phyloP scores from a whole-genome alignment of 2,797 vertebrate species.

The Echeneis naucrates region DNA sequence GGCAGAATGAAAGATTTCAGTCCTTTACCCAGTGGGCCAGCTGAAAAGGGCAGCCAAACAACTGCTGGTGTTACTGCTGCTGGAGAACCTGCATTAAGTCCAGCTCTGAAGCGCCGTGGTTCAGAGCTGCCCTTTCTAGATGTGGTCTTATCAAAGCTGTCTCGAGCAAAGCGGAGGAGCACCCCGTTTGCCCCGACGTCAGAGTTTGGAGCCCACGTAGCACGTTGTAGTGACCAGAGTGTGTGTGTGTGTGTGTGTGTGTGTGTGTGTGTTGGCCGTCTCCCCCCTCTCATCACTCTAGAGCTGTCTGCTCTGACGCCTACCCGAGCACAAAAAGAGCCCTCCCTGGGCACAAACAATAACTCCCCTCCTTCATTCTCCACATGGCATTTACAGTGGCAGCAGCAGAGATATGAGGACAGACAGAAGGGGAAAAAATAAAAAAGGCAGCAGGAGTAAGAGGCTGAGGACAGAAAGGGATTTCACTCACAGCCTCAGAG shows the following conservation, averaged over 20 bases:
- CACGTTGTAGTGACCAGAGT: conserved; percentile 53
- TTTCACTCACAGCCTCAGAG: conserved; percentile 55
- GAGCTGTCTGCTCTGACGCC: conserved; percentile 34
- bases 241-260: conserved; percentile 38
- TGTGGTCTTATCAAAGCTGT: conserved; percentile 66
- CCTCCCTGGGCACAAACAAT: conserved; percentile 61
- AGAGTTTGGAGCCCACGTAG: conserved; percentile 38
- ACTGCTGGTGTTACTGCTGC: conserved; percentile 45
- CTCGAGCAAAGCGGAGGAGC: conserved; percentile 44
- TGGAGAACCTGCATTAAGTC: conserved; percentile 48
- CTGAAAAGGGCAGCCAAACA: conserved; percentile 74
- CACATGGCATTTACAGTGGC: conserved; percentile 68
- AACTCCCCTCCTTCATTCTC: conserved; percentile 44
- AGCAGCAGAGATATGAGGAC: conserved; percentile 50
- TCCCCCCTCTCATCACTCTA: conserved; percentile 27
- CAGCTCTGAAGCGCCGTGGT: conserved; percentile 35
- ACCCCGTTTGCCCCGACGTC: conserved; percentile 51
- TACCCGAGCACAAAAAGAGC: conserved; percentile 36
- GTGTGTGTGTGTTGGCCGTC: conserved; percentile 11
- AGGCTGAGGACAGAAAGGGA: conserved; percentile 53
- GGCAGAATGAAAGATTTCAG: conserved; percentile 39
- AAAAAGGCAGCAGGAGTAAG: conserved; percentile 42
- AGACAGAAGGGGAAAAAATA: conserved; percentile 1
- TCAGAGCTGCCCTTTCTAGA: conserved; percentile 70
- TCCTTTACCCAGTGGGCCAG: conserved; percentile 27